Conservation (phyloP, 2,113 vertebrate genomes). For the Pteropus alecto region DNA sequence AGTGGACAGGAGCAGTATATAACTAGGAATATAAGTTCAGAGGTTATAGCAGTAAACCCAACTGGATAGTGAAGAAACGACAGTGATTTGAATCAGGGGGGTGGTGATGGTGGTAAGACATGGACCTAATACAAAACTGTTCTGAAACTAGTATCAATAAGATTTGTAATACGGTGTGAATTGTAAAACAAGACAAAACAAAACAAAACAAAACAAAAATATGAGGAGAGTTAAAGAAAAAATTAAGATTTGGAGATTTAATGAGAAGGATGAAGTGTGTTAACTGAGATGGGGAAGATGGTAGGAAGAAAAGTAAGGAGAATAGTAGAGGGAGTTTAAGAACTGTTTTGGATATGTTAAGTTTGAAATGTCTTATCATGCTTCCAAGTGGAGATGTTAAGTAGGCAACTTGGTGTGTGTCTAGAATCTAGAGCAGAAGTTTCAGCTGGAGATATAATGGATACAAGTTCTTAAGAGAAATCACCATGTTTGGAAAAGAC, state of each 20-base stretch:
- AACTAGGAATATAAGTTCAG: too few relatives aligned
- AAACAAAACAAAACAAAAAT: too few relatives aligned
- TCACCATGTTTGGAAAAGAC: background rate
- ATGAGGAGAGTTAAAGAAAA: background rate
- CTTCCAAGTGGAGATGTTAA: background rate
- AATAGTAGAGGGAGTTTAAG: background rate
- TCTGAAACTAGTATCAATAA: background rate
- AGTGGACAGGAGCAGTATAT: background rate
- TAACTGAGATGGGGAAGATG: background rate
- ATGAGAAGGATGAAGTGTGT: background rate
- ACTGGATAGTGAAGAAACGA: background rate
- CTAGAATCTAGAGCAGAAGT: background rate
- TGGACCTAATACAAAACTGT: background rate
- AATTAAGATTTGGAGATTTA: background rate
- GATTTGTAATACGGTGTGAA: background rate
- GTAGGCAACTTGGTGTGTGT: background rate
- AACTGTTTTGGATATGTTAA: too few relatives aligned
- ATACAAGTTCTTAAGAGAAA: background rate
- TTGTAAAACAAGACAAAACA: background rate
- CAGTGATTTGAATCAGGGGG: background rate
- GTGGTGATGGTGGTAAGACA: background rate
- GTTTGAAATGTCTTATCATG: background rate
- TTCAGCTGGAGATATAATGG: background rate
- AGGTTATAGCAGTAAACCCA: background rate
- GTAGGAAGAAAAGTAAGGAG: background rate